Evolutionary conservation across 2,797 vertebrate species (phyloP), one percentile per base, ranked within the genome.

Genomic region (Hafferia zeledoni): DNA sequence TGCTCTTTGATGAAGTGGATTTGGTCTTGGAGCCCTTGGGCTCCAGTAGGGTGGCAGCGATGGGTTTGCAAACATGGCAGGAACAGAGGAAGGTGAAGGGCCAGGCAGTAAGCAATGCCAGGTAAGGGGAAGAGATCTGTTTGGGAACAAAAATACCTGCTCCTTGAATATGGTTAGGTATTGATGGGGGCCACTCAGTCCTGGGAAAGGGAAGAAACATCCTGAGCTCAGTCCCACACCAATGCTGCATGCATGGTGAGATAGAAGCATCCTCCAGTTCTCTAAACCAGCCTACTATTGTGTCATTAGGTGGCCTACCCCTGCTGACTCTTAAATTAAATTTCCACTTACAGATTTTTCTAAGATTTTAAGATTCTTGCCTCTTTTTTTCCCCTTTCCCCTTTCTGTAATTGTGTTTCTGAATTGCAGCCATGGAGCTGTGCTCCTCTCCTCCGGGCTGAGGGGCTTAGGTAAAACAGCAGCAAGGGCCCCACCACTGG

Each of bases 381-480:
- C 7, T 16, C 7, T 18, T 11, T 16, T 47, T 47, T 35, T 5
- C 5, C 17, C 11, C 5, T 23, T 8, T 3, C 4, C 10, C 19
- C 13, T 5, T 55, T 89, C 77, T 50, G 8, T 39, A 57, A 52
- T 81, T 43, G 18, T 11, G 10, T 28, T 65, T 94, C 60, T 67
- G 43, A 77, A 37, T 52, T 71, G 60, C 50, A 78, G 82, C 68
- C 3, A 1, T 53, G 50, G 43, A 71, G 43, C 33, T 27, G 27
- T 3, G 8, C 39, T 80, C 8, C 39, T 47, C 53, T 85, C 43
- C 59, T 10, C 31, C 27, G 43, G 39, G 56, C 65, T 10, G 33
- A 52, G 43, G 16, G 33, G 64, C 59, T 82, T 22, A 24, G 53
- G 89, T 95, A 92, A 91, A 93, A 94, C 57, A 61, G 85, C 85